Evolutionary conservation across 1,140 invertebrate species (phyloP).

Genomic region (Heliothis virescens): DNA sequence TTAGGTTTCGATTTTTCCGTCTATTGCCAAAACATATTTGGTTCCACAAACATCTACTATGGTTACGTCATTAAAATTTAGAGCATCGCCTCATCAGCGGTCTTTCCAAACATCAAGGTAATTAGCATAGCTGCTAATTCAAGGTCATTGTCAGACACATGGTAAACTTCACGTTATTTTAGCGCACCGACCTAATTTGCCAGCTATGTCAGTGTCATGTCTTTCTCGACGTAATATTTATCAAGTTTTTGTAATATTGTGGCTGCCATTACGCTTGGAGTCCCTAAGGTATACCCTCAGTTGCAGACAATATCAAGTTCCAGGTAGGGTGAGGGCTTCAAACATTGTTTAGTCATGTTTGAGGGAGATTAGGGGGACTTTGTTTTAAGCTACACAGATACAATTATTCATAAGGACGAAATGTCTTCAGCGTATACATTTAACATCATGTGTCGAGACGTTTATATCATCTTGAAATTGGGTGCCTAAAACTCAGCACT

Average conservation of each 20-base stretch:
- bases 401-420: not conserved
- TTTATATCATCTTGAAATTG: not conserved
- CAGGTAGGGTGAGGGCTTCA: not conserved
- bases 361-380: not conserved
- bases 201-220: slow-evolving; percentile 58
- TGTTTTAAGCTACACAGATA: not conserved
- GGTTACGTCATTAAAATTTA: slow-evolving; percentile 1
- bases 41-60: not conserved
- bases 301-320: slow-evolving; percentile 1
- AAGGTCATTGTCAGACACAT: slow-evolving; percentile 54
- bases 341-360: not conserved
- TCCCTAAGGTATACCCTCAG: not conserved
- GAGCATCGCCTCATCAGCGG: not conserved
- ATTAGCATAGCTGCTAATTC: slow-evolving; percentile 15
- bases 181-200: slow-evolving; percentile 47
- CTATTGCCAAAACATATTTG: not conserved
- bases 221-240: not conserved
- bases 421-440: not conserved
- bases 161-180: slow-evolving; percentile 53
- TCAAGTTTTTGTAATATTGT: not conserved
- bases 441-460: not conserved
- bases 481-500: not conserved
- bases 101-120: slow-evolving; percentile 21
- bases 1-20: not conserved
- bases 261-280: not conserved